phyloP scores from a whole-genome alignment of 2,113 vertebrate genomes.

The Pollachius pollachius region DNA sequence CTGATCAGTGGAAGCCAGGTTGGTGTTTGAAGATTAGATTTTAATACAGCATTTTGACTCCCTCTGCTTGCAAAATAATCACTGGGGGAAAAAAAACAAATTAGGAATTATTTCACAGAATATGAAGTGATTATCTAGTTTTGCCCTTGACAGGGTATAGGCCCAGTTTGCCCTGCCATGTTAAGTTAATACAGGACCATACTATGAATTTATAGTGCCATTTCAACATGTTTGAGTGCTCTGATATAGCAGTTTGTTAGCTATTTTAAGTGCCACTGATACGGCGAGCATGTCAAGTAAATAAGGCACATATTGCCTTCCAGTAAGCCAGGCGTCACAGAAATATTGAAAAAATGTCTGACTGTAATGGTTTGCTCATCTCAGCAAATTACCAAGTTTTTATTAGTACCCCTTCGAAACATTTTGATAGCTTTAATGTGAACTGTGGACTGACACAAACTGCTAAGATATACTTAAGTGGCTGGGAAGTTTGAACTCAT shows the following conservation, averaged over 20 bases:
- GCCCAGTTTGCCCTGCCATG: constrained; percentile 21
- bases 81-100: constrained; percentile 62
- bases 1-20: constrained; percentile 74
- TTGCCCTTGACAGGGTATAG: constrained; percentile 62
- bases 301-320: constrained; percentile 11
- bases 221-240: too few species aligned
- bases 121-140: constrained; percentile 61
- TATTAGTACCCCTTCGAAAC: constrained; percentile 6
- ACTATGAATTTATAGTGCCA: too few species aligned
- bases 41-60: constrained; percentile 74
- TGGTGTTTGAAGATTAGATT: constrained; percentile 79
- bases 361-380: constrained; percentile 19
- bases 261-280: constrained; percentile 17
- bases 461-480: neutral
- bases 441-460: neutral
- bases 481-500: neutral
- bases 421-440: neutral
- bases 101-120: constrained; percentile 69
- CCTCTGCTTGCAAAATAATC: constrained; percentile 66
- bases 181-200: constrained; percentile 32
- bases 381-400: too few species aligned
- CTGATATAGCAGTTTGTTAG: constrained; percentile 26
- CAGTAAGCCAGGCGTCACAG: constrained; percentile 13
- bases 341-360: constrained; percentile 17
- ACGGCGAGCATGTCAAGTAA: neutral